A percentile compares a stretch with the other conserved stretches of the same genome.
Conservation (phyloP, 2,113 vertebrate species). For the Ondatra zibethicus region DNA sequence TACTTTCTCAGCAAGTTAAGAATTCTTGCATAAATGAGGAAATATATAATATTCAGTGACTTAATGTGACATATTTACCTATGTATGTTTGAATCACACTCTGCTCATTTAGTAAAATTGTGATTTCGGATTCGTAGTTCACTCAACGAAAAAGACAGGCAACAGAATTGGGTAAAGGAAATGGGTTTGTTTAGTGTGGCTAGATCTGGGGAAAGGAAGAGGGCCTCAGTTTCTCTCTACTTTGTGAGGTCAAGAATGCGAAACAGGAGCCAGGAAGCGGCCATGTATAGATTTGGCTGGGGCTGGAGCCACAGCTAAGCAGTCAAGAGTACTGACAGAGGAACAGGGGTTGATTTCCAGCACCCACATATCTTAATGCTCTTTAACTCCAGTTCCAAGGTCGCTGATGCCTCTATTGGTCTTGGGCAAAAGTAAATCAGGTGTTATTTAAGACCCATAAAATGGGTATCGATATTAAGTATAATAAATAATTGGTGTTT, state of each 20-base stretch:
- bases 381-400: neutral
- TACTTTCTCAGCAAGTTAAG: neutral
- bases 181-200: neutral
- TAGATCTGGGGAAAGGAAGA: neutral
- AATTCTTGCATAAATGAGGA: neutral
- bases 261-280: neutral
- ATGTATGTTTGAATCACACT: neutral
- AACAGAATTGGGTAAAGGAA: neutral
- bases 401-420: neutral
- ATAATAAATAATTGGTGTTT: neutral
- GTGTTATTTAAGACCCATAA: neutral
- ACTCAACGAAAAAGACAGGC: neutral
- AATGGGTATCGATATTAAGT: constrained; percentile 20
- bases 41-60: neutral
- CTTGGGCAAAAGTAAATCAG: neutral
- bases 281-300: neutral
- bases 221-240: neutral
- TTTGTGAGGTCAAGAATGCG: neutral
- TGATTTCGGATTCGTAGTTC: neutral
- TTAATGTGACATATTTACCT: no score
- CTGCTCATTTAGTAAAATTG: neutral
- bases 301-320: neutral
- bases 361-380: neutral
- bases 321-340: neutral
- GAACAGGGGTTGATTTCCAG: neutral